These are phyloP conservation scores for Lamprologus sp. DNA, from an alignment of 2,113 vertebrate species.

Conservation along the genomic window DNA sequence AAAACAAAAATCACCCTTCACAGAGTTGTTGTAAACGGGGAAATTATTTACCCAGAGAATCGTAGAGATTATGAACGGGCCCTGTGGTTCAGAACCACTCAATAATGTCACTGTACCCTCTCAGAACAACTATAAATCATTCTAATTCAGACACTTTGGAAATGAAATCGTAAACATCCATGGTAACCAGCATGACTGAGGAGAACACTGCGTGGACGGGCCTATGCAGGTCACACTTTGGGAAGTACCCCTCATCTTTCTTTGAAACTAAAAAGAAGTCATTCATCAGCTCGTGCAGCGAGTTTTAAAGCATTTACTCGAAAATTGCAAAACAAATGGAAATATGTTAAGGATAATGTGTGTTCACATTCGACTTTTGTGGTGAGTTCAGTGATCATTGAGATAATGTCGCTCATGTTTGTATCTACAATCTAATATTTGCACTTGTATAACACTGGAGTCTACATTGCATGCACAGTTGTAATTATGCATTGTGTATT, in stretches of 20 bases:
- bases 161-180: not conserved
- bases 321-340: not conserved
- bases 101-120: not conserved
- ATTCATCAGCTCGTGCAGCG: not conserved
- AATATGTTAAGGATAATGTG: not conserved
- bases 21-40: not conserved
- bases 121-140: not conserved
- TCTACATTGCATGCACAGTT: not conserved
- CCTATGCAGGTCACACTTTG: not conserved
- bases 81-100: not conserved
- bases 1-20: not conserved
- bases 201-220: no score
- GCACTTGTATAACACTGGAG: not conserved
- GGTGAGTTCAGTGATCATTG: not conserved
- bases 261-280: not conserved
- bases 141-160: not conserved
- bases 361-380: not conserved
- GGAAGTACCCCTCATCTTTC: not conserved
- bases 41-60: not conserved
- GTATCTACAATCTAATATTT: not conserved
- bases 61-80: not conserved
- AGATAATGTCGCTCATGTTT: not conserved
- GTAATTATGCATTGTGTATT: not conserved
- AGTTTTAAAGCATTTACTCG: not conserved
- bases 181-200: not conserved